phyloP scores from a whole-genome alignment of 2,888 invertebrate genomes.

The Microplitis manilae region DNA sequence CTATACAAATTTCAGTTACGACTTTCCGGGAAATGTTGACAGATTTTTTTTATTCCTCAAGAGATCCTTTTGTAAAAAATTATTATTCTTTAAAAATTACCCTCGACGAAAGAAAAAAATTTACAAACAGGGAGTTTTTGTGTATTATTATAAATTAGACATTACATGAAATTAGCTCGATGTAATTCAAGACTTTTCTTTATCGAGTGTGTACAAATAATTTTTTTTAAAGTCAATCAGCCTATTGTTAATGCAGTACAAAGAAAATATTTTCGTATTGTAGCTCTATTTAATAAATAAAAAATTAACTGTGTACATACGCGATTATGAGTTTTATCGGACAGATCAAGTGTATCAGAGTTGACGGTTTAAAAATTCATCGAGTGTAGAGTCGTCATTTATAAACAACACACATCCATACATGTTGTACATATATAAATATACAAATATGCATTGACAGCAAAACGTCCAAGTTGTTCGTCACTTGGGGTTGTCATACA shows the following conservation, averaged over 20 bases:
- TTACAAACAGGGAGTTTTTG: constrained; percentile 42
- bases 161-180: constrained; percentile 60
- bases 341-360: constrained; percentile 12
- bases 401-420: background rate
- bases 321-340: constrained; percentile 10
- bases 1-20: background rate
- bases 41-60: background rate
- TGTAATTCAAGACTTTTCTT: constrained; percentile 58
- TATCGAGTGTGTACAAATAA: constrained; percentile 15
- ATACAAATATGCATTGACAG: background rate
- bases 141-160: constrained; percentile 21
- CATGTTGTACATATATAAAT: constrained; percentile 8
- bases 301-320: constrained; percentile 8
- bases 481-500: constrained; percentile 16
- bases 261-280: constrained; percentile 29
- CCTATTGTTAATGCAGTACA: background rate
- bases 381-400: background rate
- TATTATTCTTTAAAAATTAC: background rate
- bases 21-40: constrained; percentile 1
- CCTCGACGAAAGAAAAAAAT: constrained; percentile 26
- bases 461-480: background rate
- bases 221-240: constrained; percentile 9
- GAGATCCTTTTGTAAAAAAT: background rate
- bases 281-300: background rate
- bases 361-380: constrained; percentile 17